Evolutionary conservation across 2,113 vertebrate genomes (phyloP).

Genomic region (Hemibagrus wyckioides): DNA sequence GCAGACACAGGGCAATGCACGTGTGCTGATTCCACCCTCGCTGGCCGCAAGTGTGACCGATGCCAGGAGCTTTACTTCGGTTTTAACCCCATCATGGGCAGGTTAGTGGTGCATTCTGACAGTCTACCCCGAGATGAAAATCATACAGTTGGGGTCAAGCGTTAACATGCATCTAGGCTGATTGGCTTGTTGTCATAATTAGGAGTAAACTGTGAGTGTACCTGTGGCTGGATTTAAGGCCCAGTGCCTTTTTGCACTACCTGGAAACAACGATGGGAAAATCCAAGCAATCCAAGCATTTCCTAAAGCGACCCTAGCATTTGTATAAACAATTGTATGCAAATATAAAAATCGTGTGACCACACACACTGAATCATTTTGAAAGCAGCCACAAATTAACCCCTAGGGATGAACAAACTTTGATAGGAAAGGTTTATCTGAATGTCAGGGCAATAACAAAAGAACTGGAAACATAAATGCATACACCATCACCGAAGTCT

Average conservation of each 20-base stretch:
- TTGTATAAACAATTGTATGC: not conserved
- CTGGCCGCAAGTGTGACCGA: constrained; percentile 79
- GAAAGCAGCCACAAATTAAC: not conserved
- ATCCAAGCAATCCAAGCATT: not conserved
- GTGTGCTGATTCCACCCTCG: constrained; percentile 77
- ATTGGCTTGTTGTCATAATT: not conserved
- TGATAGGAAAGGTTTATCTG: not conserved
- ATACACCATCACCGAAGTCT: not conserved
- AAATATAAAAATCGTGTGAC: not conserved
- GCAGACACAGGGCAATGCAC: constrained; percentile 78
- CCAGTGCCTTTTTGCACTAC: not conserved
- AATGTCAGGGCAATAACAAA: not conserved
- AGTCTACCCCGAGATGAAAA: not conserved
- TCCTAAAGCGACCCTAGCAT: not conserved
- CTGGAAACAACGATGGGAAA: not conserved
- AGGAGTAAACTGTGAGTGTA: not conserved
- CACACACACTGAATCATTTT: not conserved
- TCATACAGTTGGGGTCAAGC: no score
- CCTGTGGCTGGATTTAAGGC: not conserved
- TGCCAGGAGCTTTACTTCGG: constrained; percentile 82
- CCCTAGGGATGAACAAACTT: not conserved
- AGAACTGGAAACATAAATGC: not conserved
- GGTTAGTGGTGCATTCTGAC: constrained; percentile 68
- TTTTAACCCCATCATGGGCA: constrained; percentile 82
- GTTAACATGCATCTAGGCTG: not conserved